Percentiles rank a stretch among this genome's conserved stretches.
phyloP scores from a whole-genome alignment of 2,113 vertebrate species.

The Todiramphus chloris region DNA sequence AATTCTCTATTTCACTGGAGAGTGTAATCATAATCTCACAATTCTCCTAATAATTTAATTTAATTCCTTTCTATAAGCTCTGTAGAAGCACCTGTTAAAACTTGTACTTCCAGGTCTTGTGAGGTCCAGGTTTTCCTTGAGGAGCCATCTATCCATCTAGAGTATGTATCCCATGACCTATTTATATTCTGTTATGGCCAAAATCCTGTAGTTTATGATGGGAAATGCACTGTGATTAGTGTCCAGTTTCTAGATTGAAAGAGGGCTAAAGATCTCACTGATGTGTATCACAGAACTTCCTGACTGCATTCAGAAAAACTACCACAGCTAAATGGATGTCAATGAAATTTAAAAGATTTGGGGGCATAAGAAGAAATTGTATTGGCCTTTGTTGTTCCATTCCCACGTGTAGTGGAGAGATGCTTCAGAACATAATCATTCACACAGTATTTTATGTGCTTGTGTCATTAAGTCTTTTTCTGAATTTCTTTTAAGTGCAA shows the following conservation, averaged over 20 bases:
- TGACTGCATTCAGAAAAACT: not conserved
- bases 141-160: not conserved
- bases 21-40: not conserved
- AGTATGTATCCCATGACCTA: not conserved
- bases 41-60: not conserved
- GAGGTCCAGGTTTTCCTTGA: not conserved
- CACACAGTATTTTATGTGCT: not conserved
- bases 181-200: not conserved
- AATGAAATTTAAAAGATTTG: not conserved
- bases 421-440: not conserved
- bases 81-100: not conserved
- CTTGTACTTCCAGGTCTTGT: not conserved
- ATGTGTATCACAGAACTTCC: not conserved
- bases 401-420: not conserved
- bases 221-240: not conserved
- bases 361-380: not conserved
- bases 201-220: not conserved
- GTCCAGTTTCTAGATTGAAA: not conserved
- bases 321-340: not conserved
- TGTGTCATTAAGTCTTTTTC: not conserved
- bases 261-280: accelerated
- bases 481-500: not conserved
- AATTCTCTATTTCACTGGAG: not conserved
- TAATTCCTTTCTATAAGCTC: not conserved
- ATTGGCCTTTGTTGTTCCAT: not conserved